Base-by-base conservation (phyloP, 2,113 vertebrate genomes). In the Lasiurus cinereus region DNA sequence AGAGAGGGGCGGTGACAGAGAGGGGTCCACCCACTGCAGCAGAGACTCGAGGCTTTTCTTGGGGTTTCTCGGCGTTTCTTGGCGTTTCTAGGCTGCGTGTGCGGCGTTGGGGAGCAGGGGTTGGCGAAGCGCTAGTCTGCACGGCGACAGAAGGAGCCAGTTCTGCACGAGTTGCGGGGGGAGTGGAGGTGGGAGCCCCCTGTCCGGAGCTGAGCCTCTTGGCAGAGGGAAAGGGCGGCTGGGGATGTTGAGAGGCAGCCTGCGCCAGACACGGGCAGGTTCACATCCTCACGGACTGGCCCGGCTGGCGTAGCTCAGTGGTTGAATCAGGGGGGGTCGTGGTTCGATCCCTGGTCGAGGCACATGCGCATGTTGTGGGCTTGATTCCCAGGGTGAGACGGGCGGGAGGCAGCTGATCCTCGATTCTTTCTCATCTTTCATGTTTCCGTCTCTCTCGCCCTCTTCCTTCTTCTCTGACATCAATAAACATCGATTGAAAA, bases 1-100 rank as follows among this genome's bases (percentile, higher is more conserved):
- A 6, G 0, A 33, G 4, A 2, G 0, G 0, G 8, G 3, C 13
- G 1, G 8, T 0, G 46, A 12, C 1, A 24, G 18, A 19, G 5
- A 21, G 67, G 9, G 8, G n/a, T 6, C 36, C 6, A 2, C 4
- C 11, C 12, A 29, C 19, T 19, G 33, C 2, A 0, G 0, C 11
- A 21, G 36, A 12, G 73, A 0, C 6, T 22, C 0, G 16, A 3
- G 22, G 8, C 5, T 0, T 24, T 62, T 15, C 8, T 21, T 3
- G 22, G 8, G 3, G 0, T 24, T 62, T 15, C 8, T 0, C 0
- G 43, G 6, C 29, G n/a, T n/a, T 6, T 21, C 0, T 21, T 3
- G 22, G 8, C 5, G 0, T 24, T 62, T 15, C 8, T 0, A 0
- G 43, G 6, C 29, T 12, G 76, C 2, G 16, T 6, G 19, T 9